Conservation (phyloP, 2,888 invertebrate genomes). For the Campoplex capitator region DNA sequence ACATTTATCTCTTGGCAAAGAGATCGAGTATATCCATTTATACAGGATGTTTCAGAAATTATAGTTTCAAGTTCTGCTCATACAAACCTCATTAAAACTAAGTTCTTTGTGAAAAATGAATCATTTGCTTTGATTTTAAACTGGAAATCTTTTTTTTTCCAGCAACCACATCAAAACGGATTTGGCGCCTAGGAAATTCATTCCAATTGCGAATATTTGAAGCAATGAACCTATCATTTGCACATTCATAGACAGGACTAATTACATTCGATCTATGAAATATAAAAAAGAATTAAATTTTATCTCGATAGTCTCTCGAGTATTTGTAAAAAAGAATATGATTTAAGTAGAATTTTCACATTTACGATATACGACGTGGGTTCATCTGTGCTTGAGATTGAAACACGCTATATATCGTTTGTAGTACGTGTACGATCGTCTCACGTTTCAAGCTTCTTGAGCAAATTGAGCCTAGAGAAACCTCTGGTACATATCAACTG, state of each 20-base stretch:
- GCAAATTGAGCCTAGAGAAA: constrained; percentile 49
- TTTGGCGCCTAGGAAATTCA: too few species aligned
- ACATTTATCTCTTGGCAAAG: constrained; percentile 34
- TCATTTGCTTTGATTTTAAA: neutral
- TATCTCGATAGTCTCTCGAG: neutral
- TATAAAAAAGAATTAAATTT: too few species aligned
- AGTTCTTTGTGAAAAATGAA: too few species aligned
- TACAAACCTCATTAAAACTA: too few species aligned
- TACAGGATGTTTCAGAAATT: constrained; percentile 19
- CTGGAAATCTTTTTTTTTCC: neutral
- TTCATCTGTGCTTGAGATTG: constrained; percentile 25
- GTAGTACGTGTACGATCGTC: constrained; percentile 58
- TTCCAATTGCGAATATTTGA: too few species aligned
- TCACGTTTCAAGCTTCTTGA: constrained; percentile 69
- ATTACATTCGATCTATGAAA: too few species aligned
- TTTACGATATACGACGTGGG: neutral
- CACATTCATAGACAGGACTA: too few species aligned
- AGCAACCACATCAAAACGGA: too few species aligned
- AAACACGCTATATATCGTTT: constrained; percentile 55
- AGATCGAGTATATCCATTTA: constrained; percentile 24
- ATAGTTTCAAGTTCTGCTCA: neutral
- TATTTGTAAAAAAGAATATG: neutral
- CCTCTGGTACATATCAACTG: constrained; percentile 44
- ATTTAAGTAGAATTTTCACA: neutral
- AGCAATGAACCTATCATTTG: too few species aligned